Evolutionary conservation across 2,888 invertebrate genomes (phyloP), one percentile per base, ranked within the genome.

Genomic region (Spisula solida): DNA sequence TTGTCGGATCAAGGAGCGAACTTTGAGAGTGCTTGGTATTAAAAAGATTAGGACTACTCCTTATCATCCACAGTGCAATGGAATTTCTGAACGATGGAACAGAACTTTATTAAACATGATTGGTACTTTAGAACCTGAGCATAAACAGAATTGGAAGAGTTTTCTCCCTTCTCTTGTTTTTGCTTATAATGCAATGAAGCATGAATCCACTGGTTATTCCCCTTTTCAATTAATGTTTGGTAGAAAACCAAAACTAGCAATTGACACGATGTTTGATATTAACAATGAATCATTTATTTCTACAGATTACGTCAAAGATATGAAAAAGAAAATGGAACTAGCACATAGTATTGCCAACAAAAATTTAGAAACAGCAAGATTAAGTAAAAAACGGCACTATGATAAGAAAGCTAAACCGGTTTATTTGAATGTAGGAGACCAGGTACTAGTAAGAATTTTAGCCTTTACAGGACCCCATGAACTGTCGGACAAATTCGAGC

Each of bases 91-190:
- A 48, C 0, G 88, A 79, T 80, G 80, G 29, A 84, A 88, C 66
- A 51, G 88, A 41, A 88, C 84, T 29, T 18, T 88, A 34, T n/a
- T 88, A 16, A 70, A 80, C 20, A 88, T 88, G 88, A 25, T 88
- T 5, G 84, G 84, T 25, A 88, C 83, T 29, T 29, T 88, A 12
- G 84, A 88, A 34, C 41, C n/a, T n/a, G 12, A 70, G 16, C 79
- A 88, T 48, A 88, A 88, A 56, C 47, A 31, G n/a, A 31, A 88
- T 48, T 88, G 88, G 88, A 88, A 34, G 31, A 47, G 66, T 1
- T 84, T 84, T 55, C 83, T 88, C 6, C 18, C 31, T 20, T 51
- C 60, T 34, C 34, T 84, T 12, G 80, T 84, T n/a, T 78, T 41
- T 80, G 83, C 80, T 25, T 88, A 84, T 31, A 88, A 84, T 34